Evolutionary conservation across 2,113 vertebrate genomes (phyloP), one percentile per base, ranked within the genome.

Genomic region (Bambusicola thoracicus): DNA sequence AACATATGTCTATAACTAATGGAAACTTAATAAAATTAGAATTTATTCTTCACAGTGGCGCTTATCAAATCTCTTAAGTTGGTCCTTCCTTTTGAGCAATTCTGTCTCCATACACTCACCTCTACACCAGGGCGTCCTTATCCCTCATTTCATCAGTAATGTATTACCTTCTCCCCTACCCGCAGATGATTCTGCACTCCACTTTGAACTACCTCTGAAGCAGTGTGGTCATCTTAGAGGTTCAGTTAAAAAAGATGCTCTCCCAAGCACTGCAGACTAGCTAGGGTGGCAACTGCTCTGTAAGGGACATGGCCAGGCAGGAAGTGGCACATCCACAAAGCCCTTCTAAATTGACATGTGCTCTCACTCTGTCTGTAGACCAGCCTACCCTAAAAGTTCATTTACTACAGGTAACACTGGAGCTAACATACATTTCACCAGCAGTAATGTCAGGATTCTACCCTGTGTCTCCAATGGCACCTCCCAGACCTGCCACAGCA

Each of bases 201-300:
- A 10, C 24, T 36, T 40, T 2, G 6, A 49, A 34, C 29, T 11
- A 9, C 17, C 20, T 53, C 27, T 67, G 32, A 34, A 80, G 0
- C 12, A 61, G 11, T 0, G 0, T 10, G 4, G 3, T 29, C 4
- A 10, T 27, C 34, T 21, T 6, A 2, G 13, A 44, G 14, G 36
- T 4, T 67, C 17, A 19, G 21, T 10, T 53, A 53, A 34, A 29
- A 49, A 8, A 53, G 16, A 9, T 29, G 27, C 24, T 32, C 32
- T 29, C 48, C 34, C 11, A 2, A 34, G 48, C 34, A 32, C 44
- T 29, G 30, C 51, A 36, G 53, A 27, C 3, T 49, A 48, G 30
- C 21, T 38, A 63, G 34, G 20, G 15, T 8, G 13, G 58, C 11
- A 34, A 20, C 41, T 14, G 43, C 2, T 11, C 19, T 12, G 2